Evolutionary conservation across 2,888 invertebrate genomes (phyloP).

Genomic region (Herminia tarsipennalis): DNA sequence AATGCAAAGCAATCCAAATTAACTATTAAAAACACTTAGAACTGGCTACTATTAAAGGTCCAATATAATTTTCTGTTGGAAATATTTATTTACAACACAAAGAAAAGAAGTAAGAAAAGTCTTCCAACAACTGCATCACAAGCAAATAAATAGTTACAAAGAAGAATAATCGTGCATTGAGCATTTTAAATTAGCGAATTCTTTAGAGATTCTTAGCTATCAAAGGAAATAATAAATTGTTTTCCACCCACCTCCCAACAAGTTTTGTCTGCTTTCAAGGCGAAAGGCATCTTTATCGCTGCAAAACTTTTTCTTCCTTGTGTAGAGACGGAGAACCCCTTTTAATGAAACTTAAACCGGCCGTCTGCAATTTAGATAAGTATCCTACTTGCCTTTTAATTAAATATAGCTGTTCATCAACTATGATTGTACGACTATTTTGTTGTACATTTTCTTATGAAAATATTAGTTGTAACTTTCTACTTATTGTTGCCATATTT

Average conservation of each 20-base stretch:
- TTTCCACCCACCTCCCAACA: constrained; percentile 63
- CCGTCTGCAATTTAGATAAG: constrained; percentile 74
- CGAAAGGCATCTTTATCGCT: constrained; percentile 79
- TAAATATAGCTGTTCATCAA: constrained; percentile 54
- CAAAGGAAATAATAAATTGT: constrained; percentile 72
- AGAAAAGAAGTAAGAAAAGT: constrained; percentile 5
- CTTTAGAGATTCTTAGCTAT: constrained; percentile 58
- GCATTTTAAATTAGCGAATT: constrained; percentile 59
- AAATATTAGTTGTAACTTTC: too few relatives aligned
- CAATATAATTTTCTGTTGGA: background rate
- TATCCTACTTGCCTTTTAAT: constrained; percentile 65
- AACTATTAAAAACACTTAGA: too few relatives aligned
- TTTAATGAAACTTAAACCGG: constrained; percentile 78
- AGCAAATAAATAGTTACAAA: constrained; percentile 27
- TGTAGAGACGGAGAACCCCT: constrained; percentile 64
- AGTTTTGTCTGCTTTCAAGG: constrained; percentile 68
- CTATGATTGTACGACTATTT: constrained; percentile 33
- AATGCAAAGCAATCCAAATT: too few relatives aligned
- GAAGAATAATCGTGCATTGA: constrained; percentile 33
- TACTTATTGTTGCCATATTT: too few relatives aligned
- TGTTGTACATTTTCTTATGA: constrained; percentile 10
- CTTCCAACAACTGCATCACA: constrained; percentile 13
- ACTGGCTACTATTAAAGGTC: too few relatives aligned
- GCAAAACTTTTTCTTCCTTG: constrained; percentile 75
- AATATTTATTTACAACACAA: constrained; percentile 11